A percentile compares a stretch with the other conserved stretches of the same genome.
phyloP scores from a whole-genome alignment of 2,888 invertebrate species.

The Aleiodes testaceus region DNA sequence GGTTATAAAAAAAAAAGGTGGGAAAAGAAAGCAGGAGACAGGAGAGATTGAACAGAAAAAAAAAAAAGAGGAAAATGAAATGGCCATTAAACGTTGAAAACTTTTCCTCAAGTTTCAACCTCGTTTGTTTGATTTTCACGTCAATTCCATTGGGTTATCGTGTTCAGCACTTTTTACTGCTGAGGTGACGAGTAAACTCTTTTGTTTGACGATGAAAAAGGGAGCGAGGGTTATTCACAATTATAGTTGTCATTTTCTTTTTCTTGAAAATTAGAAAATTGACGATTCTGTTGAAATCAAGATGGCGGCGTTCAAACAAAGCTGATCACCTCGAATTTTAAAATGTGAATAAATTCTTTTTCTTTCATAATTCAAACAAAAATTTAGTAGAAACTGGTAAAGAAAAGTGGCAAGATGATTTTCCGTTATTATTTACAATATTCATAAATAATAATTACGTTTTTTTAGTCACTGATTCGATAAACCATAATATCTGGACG shows the following conservation, averaged over 20 bases:
- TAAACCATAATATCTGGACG: slow-evolving; percentile 71
- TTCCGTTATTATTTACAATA: no score
- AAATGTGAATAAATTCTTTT: no score
- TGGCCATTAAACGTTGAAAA: slow-evolving; percentile 31
- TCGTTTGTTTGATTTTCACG: slow-evolving; percentile 28
- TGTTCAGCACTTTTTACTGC: slow-evolving; percentile 16
- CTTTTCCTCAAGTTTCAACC: slow-evolving; percentile 25
- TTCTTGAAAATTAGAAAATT: no score
- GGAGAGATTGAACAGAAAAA: not conserved
- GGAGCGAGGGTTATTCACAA: slow-evolving; percentile 1
- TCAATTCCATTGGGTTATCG: slow-evolving; percentile 28
- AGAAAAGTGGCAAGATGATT: no score
- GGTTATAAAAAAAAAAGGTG: slow-evolving; percentile 34
- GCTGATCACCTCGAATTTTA: no score
- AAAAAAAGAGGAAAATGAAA: slow-evolving; percentile 7
- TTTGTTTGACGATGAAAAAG: slow-evolving; percentile 18
- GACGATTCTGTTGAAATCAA: no score
- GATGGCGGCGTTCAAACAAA: no score
- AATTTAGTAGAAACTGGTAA: no score
- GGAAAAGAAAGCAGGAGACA: slow-evolving; percentile 12
- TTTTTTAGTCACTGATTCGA: slow-evolving; percentile 65
- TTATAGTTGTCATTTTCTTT: not conserved
- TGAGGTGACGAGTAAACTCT: slow-evolving; percentile 19
- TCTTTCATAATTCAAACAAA: no score
- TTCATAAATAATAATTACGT: no score